Evolutionary conservation across 1,140 invertebrate species (phyloP).

Genomic region (Bombus superbus): DNA sequence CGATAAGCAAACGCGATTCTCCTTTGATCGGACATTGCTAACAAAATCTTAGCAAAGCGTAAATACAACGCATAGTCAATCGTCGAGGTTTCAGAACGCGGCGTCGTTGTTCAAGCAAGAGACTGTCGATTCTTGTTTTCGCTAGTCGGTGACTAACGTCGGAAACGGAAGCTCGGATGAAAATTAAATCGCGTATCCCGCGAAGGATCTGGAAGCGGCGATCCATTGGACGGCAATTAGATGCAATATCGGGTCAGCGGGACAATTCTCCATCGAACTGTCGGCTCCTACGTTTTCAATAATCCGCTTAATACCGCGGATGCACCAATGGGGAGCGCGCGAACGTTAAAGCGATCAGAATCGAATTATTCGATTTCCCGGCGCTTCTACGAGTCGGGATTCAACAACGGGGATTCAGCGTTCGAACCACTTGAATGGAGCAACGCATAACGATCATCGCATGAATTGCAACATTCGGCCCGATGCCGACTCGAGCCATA

Average conservation of each 20-base stretch:
- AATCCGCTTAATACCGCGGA: constrained; percentile 66
- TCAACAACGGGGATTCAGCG: constrained; percentile 27
- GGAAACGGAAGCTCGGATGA: not conserved
- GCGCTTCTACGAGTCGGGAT: constrained; percentile 36
- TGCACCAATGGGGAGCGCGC: constrained; percentile 37
- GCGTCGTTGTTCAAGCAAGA: no score
- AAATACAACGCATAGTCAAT: not conserved
- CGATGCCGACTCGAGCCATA: constrained; percentile 33
- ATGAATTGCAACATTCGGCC: constrained; percentile 48
- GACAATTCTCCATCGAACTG: constrained; percentile 53
- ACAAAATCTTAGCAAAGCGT: not conserved
- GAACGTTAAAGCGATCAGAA: constrained; percentile 66
- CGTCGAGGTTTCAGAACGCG: not conserved
- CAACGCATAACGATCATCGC: constrained; percentile 63
- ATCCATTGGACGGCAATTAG: constrained; percentile 66
- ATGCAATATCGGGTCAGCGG: constrained; percentile 49
- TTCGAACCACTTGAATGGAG: constrained; percentile 40
- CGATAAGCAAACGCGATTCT: not conserved
- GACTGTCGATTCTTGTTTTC: constrained; percentile 19
- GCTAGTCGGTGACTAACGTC: not conserved
- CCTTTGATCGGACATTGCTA: not conserved
- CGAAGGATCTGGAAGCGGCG: constrained; percentile 22
- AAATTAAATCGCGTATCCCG: constrained; percentile 44
- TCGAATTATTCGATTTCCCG: constrained; percentile 68
- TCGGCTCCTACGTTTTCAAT: constrained; percentile 65